These are phyloP conservation scores for Drosophila lacteicornis DNA, from an alignment of 1,140 invertebrate species.

Conservation along the genomic window DNA sequence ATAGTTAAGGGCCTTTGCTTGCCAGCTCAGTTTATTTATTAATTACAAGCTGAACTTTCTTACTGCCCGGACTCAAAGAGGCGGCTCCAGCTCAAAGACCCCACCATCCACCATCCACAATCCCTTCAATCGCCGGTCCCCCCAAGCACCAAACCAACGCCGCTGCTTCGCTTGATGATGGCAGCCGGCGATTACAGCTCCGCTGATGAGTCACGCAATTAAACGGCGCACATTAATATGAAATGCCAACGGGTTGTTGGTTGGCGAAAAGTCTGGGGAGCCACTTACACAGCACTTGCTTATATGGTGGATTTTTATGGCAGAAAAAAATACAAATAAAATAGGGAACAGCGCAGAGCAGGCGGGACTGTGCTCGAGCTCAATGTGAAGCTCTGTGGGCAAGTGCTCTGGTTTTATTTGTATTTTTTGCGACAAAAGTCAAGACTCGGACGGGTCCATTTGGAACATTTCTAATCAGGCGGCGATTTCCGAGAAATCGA, in stretches of 20 bases:
- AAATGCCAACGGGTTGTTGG: conserved; percentile 34
- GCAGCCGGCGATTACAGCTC: conserved; percentile 26
- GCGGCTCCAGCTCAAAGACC: conserved; percentile 15
- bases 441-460: conserved; percentile 35
- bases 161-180: conserved; percentile 7
- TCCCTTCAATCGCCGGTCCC: not conserved
- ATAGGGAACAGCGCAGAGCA: not conserved
- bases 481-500: conserved; percentile 67
- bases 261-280: conserved; percentile 18
- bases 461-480: conserved; percentile 69
- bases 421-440: conserved; percentile 34
- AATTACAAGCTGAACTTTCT: conserved; percentile 28
- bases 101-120: conserved; percentile 1
- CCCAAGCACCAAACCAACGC: conserved; percentile 11
- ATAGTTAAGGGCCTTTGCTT: not conserved
- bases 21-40: conserved; percentile 22
- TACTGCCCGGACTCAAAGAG: not conserved
- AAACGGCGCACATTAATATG: conserved; percentile 58
- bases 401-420: conserved; percentile 5
- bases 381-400: conserved; percentile 11
- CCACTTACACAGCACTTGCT: conserved; percentile 41
- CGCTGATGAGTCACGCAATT: conserved; percentile 62
- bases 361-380: conserved; percentile 5
- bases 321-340: conserved; percentile 10
- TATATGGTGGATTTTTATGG: conserved; percentile 22